Evolutionary conservation across 2,797 vertebrate genomes (phyloP), one percentile per base, ranked within the genome.

Genomic region (Dendrocincla fuliginosa): DNA sequence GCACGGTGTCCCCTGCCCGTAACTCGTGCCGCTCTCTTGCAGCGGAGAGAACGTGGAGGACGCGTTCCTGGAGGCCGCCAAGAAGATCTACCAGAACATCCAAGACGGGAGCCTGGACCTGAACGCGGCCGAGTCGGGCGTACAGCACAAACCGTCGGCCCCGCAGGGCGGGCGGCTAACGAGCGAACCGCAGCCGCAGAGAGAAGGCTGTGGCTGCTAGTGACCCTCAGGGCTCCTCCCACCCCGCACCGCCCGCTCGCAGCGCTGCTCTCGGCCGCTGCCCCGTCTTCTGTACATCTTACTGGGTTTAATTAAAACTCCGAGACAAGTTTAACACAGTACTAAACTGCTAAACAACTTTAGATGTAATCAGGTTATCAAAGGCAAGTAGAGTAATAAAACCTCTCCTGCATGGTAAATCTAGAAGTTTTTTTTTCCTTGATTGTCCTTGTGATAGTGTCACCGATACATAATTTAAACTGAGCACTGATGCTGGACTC

Each of bases 141-240:
- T 99, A 91, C 99, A 99, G 98, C 99, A 99, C 98, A 99, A 99
- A 98, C 99, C 99, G 2, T 99, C 99, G 3, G 99, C 99, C 78
- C 99, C 99, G 2, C 99, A 99, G 97, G 99, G 99, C 0, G 99
- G 99, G 44, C 98, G 99, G 93, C 98, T 99, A 99, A 99, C 99
- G 98, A 99, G 98, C n/a, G 99, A 99, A 98, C 99, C 99, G 97
- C 99, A 99, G 97, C 99, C 99, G 93, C 99, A 99, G 98, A 99
- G 98, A 97, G 99, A 99, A 98, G 99, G 99, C 97, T 99, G 99
- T 13, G 98, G 99, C 98, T 99, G 99, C 99, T 99, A 99, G 99
- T 99, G 98, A 99, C 98, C 97, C 95, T 84, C 60, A 41, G 60
- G 93, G 96, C 97, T 97, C 93, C 95, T 96, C 95, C 95, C 97